Evolutionary conservation across 2,888 invertebrate species (phyloP).

Genomic region (Acrobasis repandana): DNA sequence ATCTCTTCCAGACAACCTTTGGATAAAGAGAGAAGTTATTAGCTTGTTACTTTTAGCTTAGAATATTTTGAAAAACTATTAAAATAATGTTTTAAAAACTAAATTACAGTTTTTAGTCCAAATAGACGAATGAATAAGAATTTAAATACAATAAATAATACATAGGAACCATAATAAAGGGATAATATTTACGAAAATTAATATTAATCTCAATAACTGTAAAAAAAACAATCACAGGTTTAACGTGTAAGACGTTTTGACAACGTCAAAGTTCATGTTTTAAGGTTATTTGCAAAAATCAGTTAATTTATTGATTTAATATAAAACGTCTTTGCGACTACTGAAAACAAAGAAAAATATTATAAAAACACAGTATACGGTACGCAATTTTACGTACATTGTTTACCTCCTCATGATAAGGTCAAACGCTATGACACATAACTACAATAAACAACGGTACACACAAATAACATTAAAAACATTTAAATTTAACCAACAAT

Average conservation of each 20-base stretch:
- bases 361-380: not conserved
- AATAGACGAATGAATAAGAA: slow-evolving; percentile 6
- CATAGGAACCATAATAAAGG: slow-evolving; percentile 12
- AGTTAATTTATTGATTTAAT: not conserved
- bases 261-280: not conserved
- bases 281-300: no score
- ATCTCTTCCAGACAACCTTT: no score
- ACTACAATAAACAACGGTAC: slow-evolving; percentile 17
- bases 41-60: no score
- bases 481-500: slow-evolving; percentile 42
- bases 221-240: slow-evolving; percentile 20
- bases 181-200: slow-evolving; percentile 5
- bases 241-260: not conserved
- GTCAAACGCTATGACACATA: not conserved
- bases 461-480: slow-evolving; percentile 51
- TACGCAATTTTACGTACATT: slow-evolving; percentile 6
- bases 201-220: slow-evolving; percentile 21
- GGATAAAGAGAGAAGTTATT: no score
- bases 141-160: slow-evolving; percentile 8
- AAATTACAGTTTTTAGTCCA: not conserved
- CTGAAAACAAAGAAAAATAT: not conserved
- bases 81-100: no score
- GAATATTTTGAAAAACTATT: no score
- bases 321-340: not conserved
- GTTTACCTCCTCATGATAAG: not conserved